Percentiles rank a stretch among this genome's conserved stretches.
phyloP scores from a whole-genome alignment of 1,140 invertebrate species.

The Orchestia grillus region DNA sequence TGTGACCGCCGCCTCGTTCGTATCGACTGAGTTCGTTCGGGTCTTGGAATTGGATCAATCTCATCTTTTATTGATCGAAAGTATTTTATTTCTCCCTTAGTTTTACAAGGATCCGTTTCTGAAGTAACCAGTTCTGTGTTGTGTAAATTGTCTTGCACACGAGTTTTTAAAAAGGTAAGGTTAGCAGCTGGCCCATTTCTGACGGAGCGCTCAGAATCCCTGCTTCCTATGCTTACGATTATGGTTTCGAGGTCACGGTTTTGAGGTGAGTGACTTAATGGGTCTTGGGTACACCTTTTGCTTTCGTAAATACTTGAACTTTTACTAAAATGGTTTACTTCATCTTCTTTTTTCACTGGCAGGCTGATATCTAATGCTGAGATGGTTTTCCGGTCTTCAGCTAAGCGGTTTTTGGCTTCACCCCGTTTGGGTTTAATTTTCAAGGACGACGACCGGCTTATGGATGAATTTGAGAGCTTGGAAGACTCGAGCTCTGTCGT shows the following conservation, averaged over 20 bases:
- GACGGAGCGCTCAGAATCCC: not conserved
- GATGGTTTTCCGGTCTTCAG: not conserved
- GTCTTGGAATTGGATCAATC: conserved; percentile 47
- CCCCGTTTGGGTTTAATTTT: not conserved
- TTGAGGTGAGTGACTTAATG: not conserved
- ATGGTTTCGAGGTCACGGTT: not conserved
- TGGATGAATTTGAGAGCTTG: not conserved
- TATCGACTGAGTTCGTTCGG: conserved; percentile 29
- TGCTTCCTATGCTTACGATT: not conserved
- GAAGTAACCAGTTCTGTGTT: not conserved
- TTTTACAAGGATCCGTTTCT: not conserved
- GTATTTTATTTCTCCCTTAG: not conserved
- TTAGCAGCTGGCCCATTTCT: not conserved
- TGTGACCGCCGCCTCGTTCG: not conserved
- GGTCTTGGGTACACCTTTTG: not conserved
- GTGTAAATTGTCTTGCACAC: not conserved
- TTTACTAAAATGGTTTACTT: not conserved
- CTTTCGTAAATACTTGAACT: not conserved
- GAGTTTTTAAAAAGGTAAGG: not conserved
- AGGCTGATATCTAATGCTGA: not conserved
- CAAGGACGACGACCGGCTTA: not conserved
- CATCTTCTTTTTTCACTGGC: not conserved
- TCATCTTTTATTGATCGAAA: conserved; percentile 20
- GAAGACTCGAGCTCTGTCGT: not conserved
- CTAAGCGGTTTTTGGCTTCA: not conserved